phyloP scores from a whole-genome alignment of 92 coral and sea anemone genomes.

The Ricordea florida region DNA sequence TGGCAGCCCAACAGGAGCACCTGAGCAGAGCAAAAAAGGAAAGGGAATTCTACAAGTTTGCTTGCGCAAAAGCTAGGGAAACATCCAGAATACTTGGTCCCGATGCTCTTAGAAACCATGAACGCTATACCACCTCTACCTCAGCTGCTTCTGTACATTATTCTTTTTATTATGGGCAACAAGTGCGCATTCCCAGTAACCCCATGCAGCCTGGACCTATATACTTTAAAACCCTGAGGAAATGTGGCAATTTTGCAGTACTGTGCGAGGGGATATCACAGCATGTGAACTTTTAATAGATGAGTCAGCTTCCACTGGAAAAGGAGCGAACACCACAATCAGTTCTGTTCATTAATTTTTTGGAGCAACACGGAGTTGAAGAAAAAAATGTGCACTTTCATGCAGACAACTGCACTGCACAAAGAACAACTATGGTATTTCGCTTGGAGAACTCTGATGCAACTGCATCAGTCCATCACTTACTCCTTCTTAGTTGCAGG shows the following conservation, averaged over 20 bases:
- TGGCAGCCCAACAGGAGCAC: too few species aligned
- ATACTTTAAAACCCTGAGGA: too few species aligned
- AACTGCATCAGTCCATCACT: background rate
- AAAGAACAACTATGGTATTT: conserved; percentile 36
- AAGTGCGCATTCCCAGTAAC: background rate
- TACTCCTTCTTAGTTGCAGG: conserved; percentile 34
- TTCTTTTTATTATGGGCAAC: background rate
- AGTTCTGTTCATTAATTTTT: background rate
- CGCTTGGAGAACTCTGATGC: conserved; percentile 4
- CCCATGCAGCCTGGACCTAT: background rate
- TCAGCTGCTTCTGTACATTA: background rate
- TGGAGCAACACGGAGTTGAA: conserved; percentile 15
- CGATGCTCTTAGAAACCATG: background rate
- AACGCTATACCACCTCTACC: background rate
- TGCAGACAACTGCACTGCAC: conserved; percentile 11
- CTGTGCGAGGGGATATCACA: too few species aligned
- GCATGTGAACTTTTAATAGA: too few species aligned
- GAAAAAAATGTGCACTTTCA: conserved; percentile 24
- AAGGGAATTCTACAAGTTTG: too few species aligned
- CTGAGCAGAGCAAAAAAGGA: too few species aligned
- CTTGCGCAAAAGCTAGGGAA: too few species aligned
- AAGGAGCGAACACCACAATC: too few species aligned
- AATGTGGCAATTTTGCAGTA: too few species aligned
- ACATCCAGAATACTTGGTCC: too few species aligned
- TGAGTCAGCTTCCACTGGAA: background rate